Base-by-base conservation (phyloP, 2,797 vertebrate species). In the Euthynnus affinis region DNA sequence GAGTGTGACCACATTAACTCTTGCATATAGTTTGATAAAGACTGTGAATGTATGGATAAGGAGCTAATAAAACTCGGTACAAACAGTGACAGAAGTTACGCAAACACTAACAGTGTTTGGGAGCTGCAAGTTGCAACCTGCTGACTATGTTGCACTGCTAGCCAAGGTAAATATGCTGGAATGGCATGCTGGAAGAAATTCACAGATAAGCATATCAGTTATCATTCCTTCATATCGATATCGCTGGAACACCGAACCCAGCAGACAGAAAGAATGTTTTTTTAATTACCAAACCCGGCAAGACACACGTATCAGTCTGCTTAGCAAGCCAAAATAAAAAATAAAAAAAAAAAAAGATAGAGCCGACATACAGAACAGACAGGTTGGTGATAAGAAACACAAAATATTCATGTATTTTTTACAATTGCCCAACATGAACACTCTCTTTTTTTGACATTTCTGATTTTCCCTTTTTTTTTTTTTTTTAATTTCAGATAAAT, bases 71-170 rank as follows among this genome's bases (percentile, higher is more conserved):
- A 1, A 20, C 17, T 48, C 5, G 46, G 27, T 20, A 32, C n/a
- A 69, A 82, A 81, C 67, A 40, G 72, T 5, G 34, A 71, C 52
- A 34, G 70, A 32, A 69, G 69, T 85, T 44, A 49, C 40, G 81
- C 81, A 82, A 29, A 29, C 3, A 5, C 27, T 3, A 29, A 65
- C 82, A 67, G 59, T 57, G 67, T 80, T 76, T 72, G 48, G 61
- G 75, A 78, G 71, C 62, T 60, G 80, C 83, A 44, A 74, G 87
- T 87, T 53, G 34, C 57, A 78, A 74, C 88, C 82, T 78, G 81
- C 74, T 62, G 67, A 59, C 67, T 73, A 2, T 2, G n/a, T n/a
- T 8, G 13, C 7, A 1, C 37, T 3, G 76, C 66, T 23, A n/a
- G 25, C 78, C 40, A 56, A 55, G 60, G 67, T 80, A 78, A 87